These are phyloP conservation scores for Diorhabda sublineata DNA, from an alignment of 1,140 invertebrate species.

Conservation along the genomic window DNA sequence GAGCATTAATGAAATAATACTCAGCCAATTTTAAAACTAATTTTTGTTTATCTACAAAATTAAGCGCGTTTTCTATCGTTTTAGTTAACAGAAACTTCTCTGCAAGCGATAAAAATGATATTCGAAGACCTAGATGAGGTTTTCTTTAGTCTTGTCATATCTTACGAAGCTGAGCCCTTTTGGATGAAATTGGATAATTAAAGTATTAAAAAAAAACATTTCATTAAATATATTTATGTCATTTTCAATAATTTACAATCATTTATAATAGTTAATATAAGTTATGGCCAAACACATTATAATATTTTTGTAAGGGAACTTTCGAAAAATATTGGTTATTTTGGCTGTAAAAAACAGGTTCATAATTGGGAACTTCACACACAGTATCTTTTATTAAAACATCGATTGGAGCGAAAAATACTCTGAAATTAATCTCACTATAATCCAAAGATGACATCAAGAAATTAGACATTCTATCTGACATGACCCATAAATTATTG, in stretches of 20 bases:
- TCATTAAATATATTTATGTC: not conserved
- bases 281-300: not conserved
- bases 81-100: too few relatives aligned
- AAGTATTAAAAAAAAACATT: not conserved
- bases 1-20: too few relatives aligned
- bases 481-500: conserved; percentile 70
- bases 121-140: too few relatives aligned
- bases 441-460: conserved; percentile 67
- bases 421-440: conserved; percentile 73
- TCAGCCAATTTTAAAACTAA: too few relatives aligned
- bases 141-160: too few relatives aligned
- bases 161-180: too few relatives aligned
- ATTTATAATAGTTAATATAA: not conserved
- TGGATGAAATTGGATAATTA: too few relatives aligned
- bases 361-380: conserved; percentile 49
- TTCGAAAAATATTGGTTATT: conserved; percentile 3
- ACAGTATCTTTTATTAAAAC: conserved; percentile 64
- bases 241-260: too few relatives aligned
- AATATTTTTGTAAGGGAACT: not conserved
- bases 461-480: conserved; percentile 75
- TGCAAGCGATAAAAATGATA: too few relatives aligned
- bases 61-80: too few relatives aligned
- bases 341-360: not conserved
- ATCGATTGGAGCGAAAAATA: conserved; percentile 63
- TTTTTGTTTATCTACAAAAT: too few relatives aligned